Conservation (phyloP, 2,797 vertebrate genomes). For the Xenops minutus region DNA sequence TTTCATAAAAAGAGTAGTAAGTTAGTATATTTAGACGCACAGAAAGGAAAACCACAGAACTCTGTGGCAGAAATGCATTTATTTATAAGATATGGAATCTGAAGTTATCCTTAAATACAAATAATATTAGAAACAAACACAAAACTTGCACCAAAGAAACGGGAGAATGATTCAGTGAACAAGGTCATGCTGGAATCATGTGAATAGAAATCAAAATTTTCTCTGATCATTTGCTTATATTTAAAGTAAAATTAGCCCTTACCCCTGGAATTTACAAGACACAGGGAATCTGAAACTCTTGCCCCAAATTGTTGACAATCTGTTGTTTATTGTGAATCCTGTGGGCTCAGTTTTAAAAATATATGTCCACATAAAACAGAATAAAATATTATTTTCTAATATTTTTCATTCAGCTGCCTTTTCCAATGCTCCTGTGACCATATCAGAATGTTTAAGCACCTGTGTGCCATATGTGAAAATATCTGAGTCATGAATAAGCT, state of each 20-base stretch:
- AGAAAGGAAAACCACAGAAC: neutral
- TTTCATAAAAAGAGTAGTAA: neutral
- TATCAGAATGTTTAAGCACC: neutral
- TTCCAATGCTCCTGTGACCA: neutral
- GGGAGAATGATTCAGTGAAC: neutral
- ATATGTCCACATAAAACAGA: neutral
- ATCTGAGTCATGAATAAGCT: neutral
- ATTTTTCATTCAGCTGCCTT: neutral
- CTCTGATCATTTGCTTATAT: neutral
- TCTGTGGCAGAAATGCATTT: neutral
- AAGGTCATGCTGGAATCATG: neutral
- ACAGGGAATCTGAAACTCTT: neutral
- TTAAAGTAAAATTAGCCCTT: neutral
- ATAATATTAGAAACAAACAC: neutral
- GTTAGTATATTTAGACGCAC: neutral
- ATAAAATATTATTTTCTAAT: neutral
- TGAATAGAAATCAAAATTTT: neutral
- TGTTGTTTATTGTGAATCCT: neutral
- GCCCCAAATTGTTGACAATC: neutral
- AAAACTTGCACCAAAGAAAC: neutral
- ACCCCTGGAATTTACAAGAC: neutral
- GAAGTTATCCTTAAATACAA: neutral
- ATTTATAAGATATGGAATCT: neutral
- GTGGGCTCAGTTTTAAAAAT: neutral
- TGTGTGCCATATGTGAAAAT: neutral